These are phyloP conservation scores for Coenonympha glycerion DNA, from an alignment of 2,888 invertebrate species.

Conservation along the genomic window DNA sequence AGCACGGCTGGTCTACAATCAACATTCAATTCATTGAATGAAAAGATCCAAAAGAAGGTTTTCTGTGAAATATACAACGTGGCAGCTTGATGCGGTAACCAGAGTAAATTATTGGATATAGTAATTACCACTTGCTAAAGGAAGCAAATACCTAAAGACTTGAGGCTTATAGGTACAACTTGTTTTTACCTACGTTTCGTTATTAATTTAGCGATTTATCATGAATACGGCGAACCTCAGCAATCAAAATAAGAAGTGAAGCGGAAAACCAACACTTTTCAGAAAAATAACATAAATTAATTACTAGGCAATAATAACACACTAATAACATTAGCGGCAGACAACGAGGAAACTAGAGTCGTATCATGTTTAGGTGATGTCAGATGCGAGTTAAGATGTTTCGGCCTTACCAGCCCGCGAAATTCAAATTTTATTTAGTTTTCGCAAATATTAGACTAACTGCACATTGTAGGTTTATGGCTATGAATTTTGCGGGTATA, in stretches of 20 bases:
- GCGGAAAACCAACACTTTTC: constrained; percentile 6
- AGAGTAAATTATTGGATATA: not conserved
- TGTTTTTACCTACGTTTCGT: not conserved
- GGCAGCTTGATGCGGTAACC: too few species aligned
- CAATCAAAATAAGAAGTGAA: not conserved
- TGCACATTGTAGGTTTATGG: too few species aligned
- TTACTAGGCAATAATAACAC: not conserved
- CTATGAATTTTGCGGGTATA: too few species aligned
- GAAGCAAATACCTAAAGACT: not conserved
- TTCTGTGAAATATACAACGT: too few species aligned
- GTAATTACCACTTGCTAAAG: not conserved
- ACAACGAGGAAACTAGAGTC: not conserved
- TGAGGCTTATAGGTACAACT: not conserved
- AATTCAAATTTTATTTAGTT: too few species aligned
- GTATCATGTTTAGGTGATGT: not conserved
- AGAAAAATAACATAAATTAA: constrained; percentile 6
- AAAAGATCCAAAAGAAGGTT: too few species aligned
- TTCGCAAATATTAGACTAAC: too few species aligned
- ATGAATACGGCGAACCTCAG: constrained; percentile 1
- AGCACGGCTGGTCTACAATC: too few species aligned
- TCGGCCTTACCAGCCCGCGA: too few species aligned
- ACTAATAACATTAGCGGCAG: constrained; percentile 6
- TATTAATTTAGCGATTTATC: not conserved
- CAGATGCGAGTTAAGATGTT: too few species aligned
- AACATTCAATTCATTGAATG: too few species aligned